Evolutionary conservation across 1,140 invertebrate species (phyloP).

Genomic region (Hypsibius dujardini): DNA sequence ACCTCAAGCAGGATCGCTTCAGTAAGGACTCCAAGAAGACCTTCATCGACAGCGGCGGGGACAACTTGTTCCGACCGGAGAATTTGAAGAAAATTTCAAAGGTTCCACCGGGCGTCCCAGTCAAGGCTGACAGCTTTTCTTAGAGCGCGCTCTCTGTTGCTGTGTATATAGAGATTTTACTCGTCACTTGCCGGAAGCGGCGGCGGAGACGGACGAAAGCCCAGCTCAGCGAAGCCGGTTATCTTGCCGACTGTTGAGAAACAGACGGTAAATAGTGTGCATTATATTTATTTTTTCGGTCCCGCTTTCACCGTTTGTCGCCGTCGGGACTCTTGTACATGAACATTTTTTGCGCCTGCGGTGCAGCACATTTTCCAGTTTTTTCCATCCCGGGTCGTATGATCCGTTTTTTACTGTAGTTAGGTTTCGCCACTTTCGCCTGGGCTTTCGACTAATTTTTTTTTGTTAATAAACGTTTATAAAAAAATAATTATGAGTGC

Average conservation of each 20-base stretch:
- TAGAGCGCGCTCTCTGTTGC: neutral
- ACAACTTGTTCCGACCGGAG: neutral
- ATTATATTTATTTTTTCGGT: neutral
- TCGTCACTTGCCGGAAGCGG: neutral
- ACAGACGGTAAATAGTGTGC: constrained; percentile 5
- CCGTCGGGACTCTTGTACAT: no score
- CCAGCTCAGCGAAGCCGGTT: neutral
- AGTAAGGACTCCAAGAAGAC: neutral
- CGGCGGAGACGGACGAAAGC: neutral
- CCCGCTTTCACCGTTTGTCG: neutral
- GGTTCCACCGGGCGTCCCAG: constrained; percentile 1
- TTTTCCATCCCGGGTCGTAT: neutral
- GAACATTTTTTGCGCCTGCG: neutral
- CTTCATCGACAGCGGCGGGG: neutral
- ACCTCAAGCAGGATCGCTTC: neutral
- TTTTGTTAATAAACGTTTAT: neutral
- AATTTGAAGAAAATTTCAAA: neutral
- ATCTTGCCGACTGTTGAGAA: neutral
- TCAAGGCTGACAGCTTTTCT: neutral
- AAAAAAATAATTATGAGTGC: neutral
- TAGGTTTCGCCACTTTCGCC: neutral
- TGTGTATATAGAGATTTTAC: neutral
- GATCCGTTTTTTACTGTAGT: neutral
- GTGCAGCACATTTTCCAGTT: neutral
- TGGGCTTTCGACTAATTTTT: neutral